Evolutionary conservation across 1,140 invertebrate species (phyloP).

Genomic region (Eueides isabella): DNA sequence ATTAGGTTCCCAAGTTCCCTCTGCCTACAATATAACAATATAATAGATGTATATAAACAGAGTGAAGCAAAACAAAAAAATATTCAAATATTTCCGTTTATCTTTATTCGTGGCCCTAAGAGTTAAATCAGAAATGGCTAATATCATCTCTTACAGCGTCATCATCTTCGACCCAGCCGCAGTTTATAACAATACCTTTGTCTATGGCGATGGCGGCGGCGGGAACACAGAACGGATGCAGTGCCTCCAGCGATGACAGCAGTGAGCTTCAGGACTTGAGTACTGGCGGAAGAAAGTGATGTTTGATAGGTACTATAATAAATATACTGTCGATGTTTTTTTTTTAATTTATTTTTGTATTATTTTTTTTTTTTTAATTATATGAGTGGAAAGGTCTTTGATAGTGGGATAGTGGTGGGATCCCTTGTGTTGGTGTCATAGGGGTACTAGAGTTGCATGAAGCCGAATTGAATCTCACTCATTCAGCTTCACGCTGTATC

Average conservation of each 20-base stretch:
- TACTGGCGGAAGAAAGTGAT: conserved; percentile 72
- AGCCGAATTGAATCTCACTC: too few species aligned
- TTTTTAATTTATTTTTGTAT: background rate
- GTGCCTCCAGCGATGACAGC: conserved; percentile 74
- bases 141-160: conserved; percentile 38
- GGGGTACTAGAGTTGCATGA: too few species aligned
- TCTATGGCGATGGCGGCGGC: conserved; percentile 82
- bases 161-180: conserved; percentile 76
- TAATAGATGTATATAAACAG: too few species aligned
- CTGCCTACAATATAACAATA: too few species aligned
- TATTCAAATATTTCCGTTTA: too few species aligned
- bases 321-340: background rate
- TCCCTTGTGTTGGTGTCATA: too few species aligned
- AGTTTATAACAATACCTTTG: conserved; percentile 85
- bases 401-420: too few species aligned
- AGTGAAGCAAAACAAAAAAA: too few species aligned
- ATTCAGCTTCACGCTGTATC: too few species aligned
- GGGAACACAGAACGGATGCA: conserved; percentile 68
- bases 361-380: background rate
- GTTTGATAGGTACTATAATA: background rate
- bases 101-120: too few species aligned
- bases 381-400: too few species aligned
- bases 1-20: too few species aligned
- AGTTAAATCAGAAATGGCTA: background rate
- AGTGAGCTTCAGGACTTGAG: conserved; percentile 80